Evolutionary conservation across 2,888 invertebrate species (phyloP), one percentile per base, ranked within the genome.

Genomic region (Drosophila monieri): DNA sequence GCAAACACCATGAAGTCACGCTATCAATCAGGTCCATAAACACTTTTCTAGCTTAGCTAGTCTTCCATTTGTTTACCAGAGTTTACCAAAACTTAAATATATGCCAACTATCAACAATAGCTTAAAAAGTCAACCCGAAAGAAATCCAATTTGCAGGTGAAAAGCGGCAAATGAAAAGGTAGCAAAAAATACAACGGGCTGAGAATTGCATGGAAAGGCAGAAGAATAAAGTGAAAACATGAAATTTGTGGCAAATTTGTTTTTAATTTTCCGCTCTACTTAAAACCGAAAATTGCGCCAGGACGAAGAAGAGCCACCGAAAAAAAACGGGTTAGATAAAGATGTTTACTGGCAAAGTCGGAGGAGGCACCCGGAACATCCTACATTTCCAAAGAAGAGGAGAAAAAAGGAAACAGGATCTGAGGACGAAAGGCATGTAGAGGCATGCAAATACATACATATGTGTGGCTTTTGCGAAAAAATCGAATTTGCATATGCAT

Each of bases 221-320:
- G n/a, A 3, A 39, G 23, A 8, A 21, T 43, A 66, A 67, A 65
- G 52, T 66, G 51, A 67, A 85, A 79, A 69, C 65, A 57, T 54
- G 43, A 71, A 79, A 73, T 76, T 71, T 80, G 73, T 64, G 53
- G 74, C 69, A 78, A 88, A 84, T 86, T 84, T 86, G 81, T 84
- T 86, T 88, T 87, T 88, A 86, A 85, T 85, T 85, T 85, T 88
- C 77, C 88, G 88, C 87, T 85, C 84, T 88, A 74, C 81, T 85
- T 85, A 76, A 74, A 80, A 71, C 72, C 67, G 85, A 85, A 88
- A 87, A 88, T 81, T 85, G 73, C 72, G 60, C 15, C 47, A 54
- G 51, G 37, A 47, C 23, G 43, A 21, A 47, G 43, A 46, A 51
- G 37, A 27, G 60, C 30, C 8, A 62, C 15, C 18, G 10, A 23